Evolutionary conservation across 2,797 vertebrate species (phyloP), one percentile per base, ranked within the genome.

Genomic region (Clamator glandarius): DNA sequence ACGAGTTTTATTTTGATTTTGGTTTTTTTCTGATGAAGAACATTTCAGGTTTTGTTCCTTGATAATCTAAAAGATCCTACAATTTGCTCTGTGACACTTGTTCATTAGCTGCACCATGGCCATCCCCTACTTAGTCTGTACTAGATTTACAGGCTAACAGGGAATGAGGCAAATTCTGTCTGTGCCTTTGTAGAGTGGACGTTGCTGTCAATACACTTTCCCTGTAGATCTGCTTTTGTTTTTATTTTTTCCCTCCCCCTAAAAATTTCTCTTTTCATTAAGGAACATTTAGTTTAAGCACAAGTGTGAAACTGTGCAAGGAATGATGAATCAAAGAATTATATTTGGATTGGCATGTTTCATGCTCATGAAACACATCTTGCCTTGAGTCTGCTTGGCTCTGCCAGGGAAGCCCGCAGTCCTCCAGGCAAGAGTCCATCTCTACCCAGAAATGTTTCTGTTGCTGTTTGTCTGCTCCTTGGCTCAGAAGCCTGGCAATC

Each of bases 391-490:
- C 55, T 66, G 35, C 20, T 78, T 69, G n/a, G 20, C 23, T 93
- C 15, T 78, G 62, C 72, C 78, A 91, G n/a, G 58, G 68, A 57
- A 91, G 66, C 61, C 75, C 9, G 1, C 18, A 89, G 68, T 26
- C 61, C 58, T 89, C 28, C 64, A 80, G 90, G 78, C 92, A 51
- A 68, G 42, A 75, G 51, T 44, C 84, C 70, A 61, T 72, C 77
- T 82, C 78, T 89, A 67, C 81, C 76, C 73, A 87, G 82, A 81
- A 95, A 77, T 9, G 1, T 81, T 92, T 84, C 28, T 64, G 35
- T 58, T 92, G 54, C 64, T 89, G 50, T 83, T 94, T 89, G 63
- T 80, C 84, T 90, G 68, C 44, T 92, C 64, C 72, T 83, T 89
- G 87, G 87, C 70, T 42, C 84, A 72, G 68, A 73, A 91, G 8